Evolutionary conservation across 2,113 vertebrate species (phyloP), one percentile per base, ranked within the genome.

Genomic region (Genyomyrus donnyi): DNA sequence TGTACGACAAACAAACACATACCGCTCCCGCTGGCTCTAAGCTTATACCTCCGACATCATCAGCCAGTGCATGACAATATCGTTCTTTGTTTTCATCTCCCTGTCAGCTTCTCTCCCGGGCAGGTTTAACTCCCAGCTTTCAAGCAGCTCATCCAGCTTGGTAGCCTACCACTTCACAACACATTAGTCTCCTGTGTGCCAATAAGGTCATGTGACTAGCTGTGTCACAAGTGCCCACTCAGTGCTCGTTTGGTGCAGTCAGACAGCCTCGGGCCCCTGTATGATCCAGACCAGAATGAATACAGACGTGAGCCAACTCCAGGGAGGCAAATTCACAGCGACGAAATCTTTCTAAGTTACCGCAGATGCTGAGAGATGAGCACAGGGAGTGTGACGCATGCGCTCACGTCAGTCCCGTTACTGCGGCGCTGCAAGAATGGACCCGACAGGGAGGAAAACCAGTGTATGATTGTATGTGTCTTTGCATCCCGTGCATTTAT

Each of bases 141-240:
- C 50, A 5, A 42, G 62, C 11, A 9, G 39, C 50, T 39, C 49
- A 52, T 48, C 62, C 24, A 66, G 13, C 24, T 0, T 21, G n/a
- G 66, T 58, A 45, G 85, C 58, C 50, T 80, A 27, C 7, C 45
- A 46, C 89, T 87, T 89, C 89, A 77, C 39, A 53, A 53, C 31
- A 58, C 24, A 83, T 90, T 87, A 90, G 87, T 35, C 89, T 70
- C 39, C 52, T 50, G 56, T 42, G 70, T 50, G n/a, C 45, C 91
- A 70, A 49, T 84, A 39, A 87, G 21, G 66, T 87, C 66, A 35
- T 24, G 27, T 91, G 88, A 89, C 90, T 80, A 49, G 50, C 62
- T 10, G 87, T 80, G 90, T 89, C 90, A 91, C 19, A 85, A 87
- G 77, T 88, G 77, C 35, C 48, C 31, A 90, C 74, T 88, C 91